These are phyloP conservation scores for Onychostoma macrolepis DNA, from an alignment of 2,113 vertebrate species.

Conservation along the genomic window DNA sequence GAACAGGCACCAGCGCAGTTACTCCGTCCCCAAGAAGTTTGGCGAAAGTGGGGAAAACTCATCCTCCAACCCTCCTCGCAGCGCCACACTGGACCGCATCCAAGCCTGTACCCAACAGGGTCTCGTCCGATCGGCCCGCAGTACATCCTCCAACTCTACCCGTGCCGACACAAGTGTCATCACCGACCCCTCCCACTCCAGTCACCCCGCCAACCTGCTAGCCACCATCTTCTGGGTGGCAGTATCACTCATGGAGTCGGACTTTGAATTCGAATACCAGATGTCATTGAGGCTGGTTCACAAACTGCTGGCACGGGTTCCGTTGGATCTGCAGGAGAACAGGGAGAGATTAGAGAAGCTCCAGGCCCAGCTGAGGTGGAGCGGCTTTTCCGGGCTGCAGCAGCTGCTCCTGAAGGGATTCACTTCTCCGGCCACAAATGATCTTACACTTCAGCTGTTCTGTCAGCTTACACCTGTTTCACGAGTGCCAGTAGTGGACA, in stretches of 20 bases:
- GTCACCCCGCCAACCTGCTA: constrained; percentile 90
- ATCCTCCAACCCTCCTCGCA: constrained; percentile 89
- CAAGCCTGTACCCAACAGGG: constrained; percentile 94
- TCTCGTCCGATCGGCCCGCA: constrained; percentile 81
- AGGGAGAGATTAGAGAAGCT: constrained; percentile 95
- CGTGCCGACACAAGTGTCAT: constrained; percentile 84
- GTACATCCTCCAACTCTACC: constrained; percentile 84
- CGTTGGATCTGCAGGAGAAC: constrained; percentile 93
- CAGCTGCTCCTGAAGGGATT: constrained; percentile 96
- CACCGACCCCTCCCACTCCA: constrained; percentile 88
- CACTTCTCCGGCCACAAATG: constrained; percentile 91
- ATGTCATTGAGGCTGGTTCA: constrained; percentile 93
- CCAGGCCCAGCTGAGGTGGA: constrained; percentile 94
- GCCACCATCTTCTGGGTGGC: constrained; percentile 98
- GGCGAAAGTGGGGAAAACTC: constrained; percentile 85
- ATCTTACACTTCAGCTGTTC: constrained; percentile 95
- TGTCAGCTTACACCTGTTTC: constrained; percentile 95
- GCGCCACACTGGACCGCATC: constrained; percentile 94
- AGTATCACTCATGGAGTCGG: constrained; percentile 96
- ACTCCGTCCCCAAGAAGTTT: constrained; percentile 97
- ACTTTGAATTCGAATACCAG: constrained; percentile 98
- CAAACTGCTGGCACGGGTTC: constrained; percentile 91
- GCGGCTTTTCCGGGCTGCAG: constrained; percentile 94
- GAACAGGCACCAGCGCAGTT: constrained; percentile 92
- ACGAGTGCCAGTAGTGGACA: constrained; percentile 93